Base-by-base conservation (phyloP, 2,113 vertebrate genomes). In the Condylura cristata region DNA sequence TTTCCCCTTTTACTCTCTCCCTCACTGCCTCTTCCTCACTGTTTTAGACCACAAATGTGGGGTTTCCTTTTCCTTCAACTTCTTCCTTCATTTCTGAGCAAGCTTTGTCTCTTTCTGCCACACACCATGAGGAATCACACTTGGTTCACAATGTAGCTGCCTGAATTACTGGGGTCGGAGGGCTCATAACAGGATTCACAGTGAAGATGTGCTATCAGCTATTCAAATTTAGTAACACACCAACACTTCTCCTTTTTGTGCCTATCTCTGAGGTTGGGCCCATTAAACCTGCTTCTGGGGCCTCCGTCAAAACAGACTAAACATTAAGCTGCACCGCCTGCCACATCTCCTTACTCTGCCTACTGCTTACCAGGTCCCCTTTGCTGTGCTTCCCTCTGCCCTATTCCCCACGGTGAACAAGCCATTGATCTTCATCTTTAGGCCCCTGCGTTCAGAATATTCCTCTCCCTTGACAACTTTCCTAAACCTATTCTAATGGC, bases 161-260 rank as follows among this genome's bases (percentile, higher is more conserved):
- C 74, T 58, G 20, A 30, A 8, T 8, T 39, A 7, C 34, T 24
- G 16, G 17, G 2, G 32, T 37, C 1, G 8, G 26, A 34, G 3
- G 8, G 12, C 37, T 26, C 5, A 16, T 16, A 48, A 37, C 0
- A 2, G 2, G 3, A 3, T 13, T 32, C 75, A 60, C 16, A 9
- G 32, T 6, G 3, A 71, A 8, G 68, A 75, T 53, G 53, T 8
- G 0, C 2, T 37, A 8, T n/a, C 41, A n/a, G 46, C 34, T 26
- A 68, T 39, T 53, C 48, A 72, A 66, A n/a, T 8, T 30, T 16
- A 39, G 11, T 7, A 34, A n/a, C 13, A 30, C 17, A 34, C 41
- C 24, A 37, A 3, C 37, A 13, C 12, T 48, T 46, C 60, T 58
- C 20, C 34, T 37, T 17, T 5, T 51, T 63, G 32, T 3, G 58